Evolutionary conservation across 2,888 invertebrate species (phyloP).

Genomic region (Agonopterix alstromeriana): DNA sequence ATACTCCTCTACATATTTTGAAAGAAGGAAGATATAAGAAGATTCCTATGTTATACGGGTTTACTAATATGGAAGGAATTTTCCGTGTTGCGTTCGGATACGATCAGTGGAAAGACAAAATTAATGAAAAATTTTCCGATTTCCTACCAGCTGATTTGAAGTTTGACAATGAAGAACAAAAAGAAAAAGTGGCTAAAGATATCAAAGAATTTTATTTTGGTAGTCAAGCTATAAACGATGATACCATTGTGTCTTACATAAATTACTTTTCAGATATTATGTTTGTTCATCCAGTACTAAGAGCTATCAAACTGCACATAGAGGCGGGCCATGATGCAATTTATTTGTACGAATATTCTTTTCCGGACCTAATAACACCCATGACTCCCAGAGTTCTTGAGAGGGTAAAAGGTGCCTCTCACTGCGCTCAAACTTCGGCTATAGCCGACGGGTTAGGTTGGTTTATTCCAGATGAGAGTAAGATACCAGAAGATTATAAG

Average conservation of each 20-base stretch:
- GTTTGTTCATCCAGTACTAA: constrained; percentile 20
- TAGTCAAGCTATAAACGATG: constrained; percentile 14
- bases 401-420: constrained; percentile 24
- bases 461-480: constrained; percentile 5
- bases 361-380: constrained; percentile 19
- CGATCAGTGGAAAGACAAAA: constrained; percentile 29
- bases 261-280: constrained; percentile 30
- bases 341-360: constrained; percentile 32
- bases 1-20: constrained; percentile 31
- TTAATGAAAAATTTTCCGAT: constrained; percentile 17
- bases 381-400: constrained; percentile 1
- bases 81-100: constrained; percentile 14
- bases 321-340: constrained; percentile 24
- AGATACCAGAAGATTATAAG: constrained; percentile 14
- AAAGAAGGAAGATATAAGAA: constrained; percentile 24
- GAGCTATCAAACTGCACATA: constrained; percentile 20
- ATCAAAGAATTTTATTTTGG: constrained; percentile 5
- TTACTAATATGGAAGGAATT: constrained; percentile 43
- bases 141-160: constrained; percentile 40
- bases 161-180: constrained; percentile 24
- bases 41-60: constrained; percentile 37
- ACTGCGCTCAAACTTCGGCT: constrained; percentile 26
- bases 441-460: constrained; percentile 15
- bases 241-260: constrained; percentile 22
- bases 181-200: constrained; percentile 20